A percentile compares a stretch with the other conserved stretches of the same genome.
These are phyloP conservation scores for Willisornis vidua DNA, from an alignment of 2,113 vertebrate species.

Conservation along the genomic window DNA sequence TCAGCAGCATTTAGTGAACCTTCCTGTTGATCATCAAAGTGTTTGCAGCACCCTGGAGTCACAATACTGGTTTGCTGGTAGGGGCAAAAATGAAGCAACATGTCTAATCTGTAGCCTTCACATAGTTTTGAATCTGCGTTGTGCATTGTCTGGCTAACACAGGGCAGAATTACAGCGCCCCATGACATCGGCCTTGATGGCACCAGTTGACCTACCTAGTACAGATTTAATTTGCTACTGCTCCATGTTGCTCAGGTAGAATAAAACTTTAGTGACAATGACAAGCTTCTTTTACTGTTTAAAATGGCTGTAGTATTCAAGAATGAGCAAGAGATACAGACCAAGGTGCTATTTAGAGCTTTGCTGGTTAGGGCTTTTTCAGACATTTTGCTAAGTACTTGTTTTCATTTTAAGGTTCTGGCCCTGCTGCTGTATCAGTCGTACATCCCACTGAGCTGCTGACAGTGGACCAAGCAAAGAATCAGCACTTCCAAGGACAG, in stretches of 20 bases:
- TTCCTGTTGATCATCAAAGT: not conserved
- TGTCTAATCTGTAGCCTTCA: not conserved
- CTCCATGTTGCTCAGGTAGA: not conserved
- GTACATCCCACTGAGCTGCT: not conserved
- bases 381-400: not conserved
- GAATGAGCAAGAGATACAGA: not conserved
- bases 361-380: not conserved
- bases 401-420: not conserved
- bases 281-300: not conserved
- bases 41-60: not conserved
- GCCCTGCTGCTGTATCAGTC: not conserved
- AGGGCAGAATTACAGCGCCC: not conserved
- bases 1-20: not conserved
- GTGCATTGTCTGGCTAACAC: not conserved
- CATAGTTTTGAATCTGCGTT: not conserved
- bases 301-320: not conserved
- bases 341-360: not conserved
- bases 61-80: not conserved
- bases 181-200: not conserved
- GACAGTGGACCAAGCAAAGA: not conserved
- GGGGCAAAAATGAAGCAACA: not conserved
- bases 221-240: not conserved
- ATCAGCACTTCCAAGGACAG: not conserved
- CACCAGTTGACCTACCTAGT: not conserved
- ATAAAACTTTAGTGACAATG: not conserved